These are phyloP conservation scores for Platycnemis pennipes DNA, from an alignment of 2,888 invertebrate genomes.

Conservation along the genomic window DNA sequence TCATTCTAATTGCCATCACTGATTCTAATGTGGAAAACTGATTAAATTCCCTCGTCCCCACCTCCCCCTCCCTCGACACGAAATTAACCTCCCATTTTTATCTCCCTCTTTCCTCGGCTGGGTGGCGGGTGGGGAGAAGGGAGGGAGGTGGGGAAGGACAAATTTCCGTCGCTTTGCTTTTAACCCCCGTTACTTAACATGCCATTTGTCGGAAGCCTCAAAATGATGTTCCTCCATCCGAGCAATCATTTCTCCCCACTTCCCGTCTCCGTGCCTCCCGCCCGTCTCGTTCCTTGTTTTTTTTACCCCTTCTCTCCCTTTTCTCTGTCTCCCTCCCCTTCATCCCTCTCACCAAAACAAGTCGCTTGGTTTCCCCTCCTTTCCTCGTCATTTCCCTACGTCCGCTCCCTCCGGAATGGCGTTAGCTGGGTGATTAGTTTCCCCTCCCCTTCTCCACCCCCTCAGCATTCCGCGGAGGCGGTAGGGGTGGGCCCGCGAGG, in stretches of 20 bases:
- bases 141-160: background rate
- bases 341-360: background rate
- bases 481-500: background rate
- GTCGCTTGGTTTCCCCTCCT: background rate
- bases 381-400: background rate
- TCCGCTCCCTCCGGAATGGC: slow-evolving; percentile 8
- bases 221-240: slow-evolving; percentile 34
- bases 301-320: background rate
- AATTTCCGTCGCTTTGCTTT: slow-evolving; percentile 32
- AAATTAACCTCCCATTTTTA: slow-evolving; percentile 18
- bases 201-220: slow-evolving; percentile 18
- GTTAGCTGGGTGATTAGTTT: slow-evolving; percentile 15
- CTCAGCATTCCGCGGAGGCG: background rate
- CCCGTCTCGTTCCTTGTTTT: background rate
- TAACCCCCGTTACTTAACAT: slow-evolving; percentile 32
- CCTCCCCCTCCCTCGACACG: background rate
- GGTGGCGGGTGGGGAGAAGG: background rate
- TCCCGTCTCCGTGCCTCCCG: background rate
- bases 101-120: background rate
- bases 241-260: slow-evolving; percentile 8
- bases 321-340: background rate
- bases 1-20: slow-evolving; percentile 22
- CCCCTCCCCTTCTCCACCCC: background rate
- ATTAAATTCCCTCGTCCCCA: background rate
- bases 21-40: slow-evolving; percentile 26